A percentile compares a stretch with the other conserved stretches of the same genome.
Conservation (phyloP, 2,888 invertebrate genomes). For the Synanthedon tipuliformis region DNA sequence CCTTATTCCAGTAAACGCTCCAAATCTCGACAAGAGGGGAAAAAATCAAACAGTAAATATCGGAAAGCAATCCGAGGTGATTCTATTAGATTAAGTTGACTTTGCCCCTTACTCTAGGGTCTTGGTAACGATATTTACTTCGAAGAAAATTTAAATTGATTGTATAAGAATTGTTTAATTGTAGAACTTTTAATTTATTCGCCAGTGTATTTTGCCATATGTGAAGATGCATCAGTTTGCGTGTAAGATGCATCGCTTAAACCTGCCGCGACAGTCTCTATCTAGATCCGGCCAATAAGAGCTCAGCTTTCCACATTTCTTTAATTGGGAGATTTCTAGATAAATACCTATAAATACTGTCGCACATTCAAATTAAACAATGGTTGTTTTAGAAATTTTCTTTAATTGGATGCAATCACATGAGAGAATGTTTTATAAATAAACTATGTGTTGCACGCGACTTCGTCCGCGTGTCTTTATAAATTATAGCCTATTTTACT, state of each 20-base stretch:
- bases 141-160: conserved; percentile 20
- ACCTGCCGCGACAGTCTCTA: conserved; percentile 25
- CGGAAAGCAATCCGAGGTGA: conserved; percentile 64
- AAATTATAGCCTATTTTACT: too few relatives aligned
- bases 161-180: background rate
- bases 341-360: background rate
- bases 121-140: conserved; percentile 25
- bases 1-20: conserved; percentile 56
- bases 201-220: background rate
- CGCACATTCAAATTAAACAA: too few relatives aligned
- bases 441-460: too few relatives aligned
- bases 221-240: conserved; percentile 23
- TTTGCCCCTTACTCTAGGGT: conserved; percentile 36
- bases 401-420: too few relatives aligned
- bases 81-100: conserved; percentile 65
- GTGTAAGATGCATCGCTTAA: conserved; percentile 43
- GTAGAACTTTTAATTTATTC: background rate
- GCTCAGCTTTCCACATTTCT: conserved; percentile 24
- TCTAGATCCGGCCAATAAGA: conserved; percentile 44
- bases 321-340: conserved; percentile 42
- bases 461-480: too few relatives aligned
- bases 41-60: conserved; percentile 67
- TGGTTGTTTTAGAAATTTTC: too few relatives aligned
- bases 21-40: conserved; percentile 56
- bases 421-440: too few relatives aligned